A percentile compares a stretch with the other conserved stretches of the same genome.
These are phyloP conservation scores for Erebia palarica DNA, from an alignment of 2,888 invertebrate genomes.

Conservation along the genomic window DNA sequence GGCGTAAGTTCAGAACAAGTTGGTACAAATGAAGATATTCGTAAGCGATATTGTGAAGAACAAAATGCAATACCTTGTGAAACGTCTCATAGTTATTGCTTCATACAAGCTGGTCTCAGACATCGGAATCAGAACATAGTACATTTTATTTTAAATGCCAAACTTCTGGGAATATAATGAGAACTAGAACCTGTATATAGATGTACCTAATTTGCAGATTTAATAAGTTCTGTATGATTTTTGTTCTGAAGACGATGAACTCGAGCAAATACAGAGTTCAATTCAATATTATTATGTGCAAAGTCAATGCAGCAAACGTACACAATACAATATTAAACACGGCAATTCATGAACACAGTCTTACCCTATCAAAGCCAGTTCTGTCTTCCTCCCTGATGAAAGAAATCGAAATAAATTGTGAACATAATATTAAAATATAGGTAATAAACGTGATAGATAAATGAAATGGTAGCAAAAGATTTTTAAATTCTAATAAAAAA, in stretches of 20 bases:
- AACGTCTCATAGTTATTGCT: constrained; percentile 42
- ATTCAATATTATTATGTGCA: constrained; percentile 40
- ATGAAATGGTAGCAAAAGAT: constrained; percentile 16
- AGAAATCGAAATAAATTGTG: constrained; percentile 68
- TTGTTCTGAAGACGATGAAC: constrained; percentile 37
- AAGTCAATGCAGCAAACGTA: constrained; percentile 60
- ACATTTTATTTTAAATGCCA: not conserved
- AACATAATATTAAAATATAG: constrained; percentile 44
- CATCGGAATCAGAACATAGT: constrained; percentile 37
- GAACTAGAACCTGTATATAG: not conserved
- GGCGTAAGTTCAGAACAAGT: constrained; percentile 1
- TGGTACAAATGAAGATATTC: constrained; percentile 12
- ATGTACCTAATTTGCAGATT: no score
- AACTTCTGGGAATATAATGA: not conserved
- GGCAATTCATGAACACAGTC: constrained; percentile 74
- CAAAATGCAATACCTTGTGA: constrained; percentile 57
- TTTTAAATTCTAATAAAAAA: constrained; percentile 22
- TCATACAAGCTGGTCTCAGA: constrained; percentile 54
- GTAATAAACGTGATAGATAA: constrained; percentile 45
- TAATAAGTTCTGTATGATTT: not conserved
- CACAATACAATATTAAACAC: constrained; percentile 62
- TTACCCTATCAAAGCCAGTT: constrained; percentile 82
- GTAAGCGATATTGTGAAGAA: constrained; percentile 60
- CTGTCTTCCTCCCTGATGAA: constrained; percentile 83
- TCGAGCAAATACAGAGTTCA: constrained; percentile 49